phyloP scores from a whole-genome alignment of 2,797 vertebrate genomes.

The Enteromius viviparus region DNA sequence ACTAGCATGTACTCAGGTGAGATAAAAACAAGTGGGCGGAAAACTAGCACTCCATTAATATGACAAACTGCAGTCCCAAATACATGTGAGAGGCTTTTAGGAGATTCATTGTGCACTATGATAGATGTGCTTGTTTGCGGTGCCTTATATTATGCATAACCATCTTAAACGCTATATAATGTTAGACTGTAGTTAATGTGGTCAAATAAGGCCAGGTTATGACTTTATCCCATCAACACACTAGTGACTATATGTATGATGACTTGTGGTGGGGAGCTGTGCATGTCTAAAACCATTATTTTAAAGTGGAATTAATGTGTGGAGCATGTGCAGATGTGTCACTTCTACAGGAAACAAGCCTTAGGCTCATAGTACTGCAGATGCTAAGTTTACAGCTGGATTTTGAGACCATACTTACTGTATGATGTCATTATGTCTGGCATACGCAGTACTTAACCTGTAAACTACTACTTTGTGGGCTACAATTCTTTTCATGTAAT shows the following conservation, averaged over 20 bases:
- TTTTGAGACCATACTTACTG: neutral
- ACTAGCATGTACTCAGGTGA: neutral
- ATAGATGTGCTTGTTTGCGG: neutral
- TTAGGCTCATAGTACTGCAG: constrained; percentile 30
- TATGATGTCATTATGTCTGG: neutral
- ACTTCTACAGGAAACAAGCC: constrained; percentile 18
- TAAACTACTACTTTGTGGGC: neutral
- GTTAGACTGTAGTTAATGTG: neutral
- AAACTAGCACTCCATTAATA: neutral
- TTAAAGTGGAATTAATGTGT: neutral
- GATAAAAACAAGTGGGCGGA: neutral
- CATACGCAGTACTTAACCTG: neutral
- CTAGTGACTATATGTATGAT: neutral
- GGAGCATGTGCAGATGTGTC: constrained; percentile 35
- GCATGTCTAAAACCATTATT: neutral
- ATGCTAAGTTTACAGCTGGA: constrained; percentile 10
- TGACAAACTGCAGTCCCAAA: neutral
- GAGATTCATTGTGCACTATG: neutral
- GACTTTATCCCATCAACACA: neutral
- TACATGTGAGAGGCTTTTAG: neutral
- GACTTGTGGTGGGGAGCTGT: neutral
- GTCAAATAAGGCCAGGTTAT: neutral
- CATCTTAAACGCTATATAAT: neutral
- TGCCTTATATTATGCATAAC: neutral
- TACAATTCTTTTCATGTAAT: neutral